phyloP scores from a whole-genome alignment of 2,888 invertebrate species.

The Luperina testacea region DNA sequence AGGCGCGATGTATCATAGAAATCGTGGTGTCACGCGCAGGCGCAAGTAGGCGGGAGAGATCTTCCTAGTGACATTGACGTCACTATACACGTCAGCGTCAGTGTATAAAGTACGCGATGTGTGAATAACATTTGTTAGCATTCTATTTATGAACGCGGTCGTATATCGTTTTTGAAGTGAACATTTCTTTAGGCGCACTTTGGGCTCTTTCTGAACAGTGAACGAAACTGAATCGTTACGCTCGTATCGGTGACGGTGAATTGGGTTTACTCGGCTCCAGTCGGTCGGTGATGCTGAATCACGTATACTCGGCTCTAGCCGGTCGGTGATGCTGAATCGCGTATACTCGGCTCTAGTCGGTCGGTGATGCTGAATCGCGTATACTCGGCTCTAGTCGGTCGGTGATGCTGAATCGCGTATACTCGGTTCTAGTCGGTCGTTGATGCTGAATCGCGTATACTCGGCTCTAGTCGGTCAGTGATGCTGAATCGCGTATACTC shows the following conservation, averaged over 20 bases:
- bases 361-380: too few relatives aligned
- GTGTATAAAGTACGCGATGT: conserved; percentile 52
- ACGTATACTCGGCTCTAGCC: not conserved
- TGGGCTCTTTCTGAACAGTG: not conserved
- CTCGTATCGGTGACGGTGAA: not conserved
- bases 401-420: too few relatives aligned
- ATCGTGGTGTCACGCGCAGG: conserved; percentile 63
- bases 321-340: too few relatives aligned
- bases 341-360: too few relatives aligned
- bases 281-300: not conserved
- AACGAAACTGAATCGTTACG: not conserved
- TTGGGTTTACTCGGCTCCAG: not conserved
- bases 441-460: too few relatives aligned
- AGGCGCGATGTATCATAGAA: conserved; percentile 61
- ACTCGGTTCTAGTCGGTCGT: too few relatives aligned
- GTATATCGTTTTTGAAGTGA: not conserved
- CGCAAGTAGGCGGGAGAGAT: conserved; percentile 38
- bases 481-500: too few relatives aligned
- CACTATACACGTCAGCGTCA: conserved; percentile 13
- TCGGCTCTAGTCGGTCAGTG: too few relatives aligned
- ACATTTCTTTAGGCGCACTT: not conserved
- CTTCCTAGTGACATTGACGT: conserved; percentile 57
- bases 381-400: too few relatives aligned
- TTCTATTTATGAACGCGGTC: conserved; percentile 24
- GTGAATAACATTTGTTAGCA: conserved; percentile 56